These are phyloP conservation scores for Polyergus mexicanus DNA, from an alignment of 1,140 invertebrate genomes.

Conservation along the genomic window DNA sequence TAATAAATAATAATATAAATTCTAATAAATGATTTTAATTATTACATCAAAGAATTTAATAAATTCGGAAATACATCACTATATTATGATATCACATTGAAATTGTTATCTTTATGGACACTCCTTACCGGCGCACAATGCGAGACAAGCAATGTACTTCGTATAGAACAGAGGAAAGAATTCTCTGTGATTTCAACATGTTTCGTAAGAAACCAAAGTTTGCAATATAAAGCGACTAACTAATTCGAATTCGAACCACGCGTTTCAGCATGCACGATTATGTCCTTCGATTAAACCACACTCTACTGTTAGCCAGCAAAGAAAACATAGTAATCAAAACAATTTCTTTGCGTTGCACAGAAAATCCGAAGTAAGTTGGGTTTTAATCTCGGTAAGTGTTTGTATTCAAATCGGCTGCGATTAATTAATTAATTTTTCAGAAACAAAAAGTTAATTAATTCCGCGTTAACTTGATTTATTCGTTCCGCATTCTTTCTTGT, in stretches of 20 bases:
- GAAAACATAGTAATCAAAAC: not conserved
- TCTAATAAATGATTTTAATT: not conserved
- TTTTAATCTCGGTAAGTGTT: conserved; percentile 46
- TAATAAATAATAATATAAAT: not conserved
- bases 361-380: not conserved
- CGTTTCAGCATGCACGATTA: conserved; percentile 28
- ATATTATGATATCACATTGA: not conserved
- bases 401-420: conserved; percentile 11
- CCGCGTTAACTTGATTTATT: conserved; percentile 6
- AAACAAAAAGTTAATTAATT: conserved; percentile 31
- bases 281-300: conserved; percentile 47
- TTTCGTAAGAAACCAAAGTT: conserved; percentile 37
- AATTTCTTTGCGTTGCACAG: not conserved
- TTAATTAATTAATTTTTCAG: conserved; percentile 9
- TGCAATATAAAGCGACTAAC: conserved; percentile 44
- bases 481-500: conserved; percentile 19
- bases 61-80: no score
- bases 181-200: conserved; percentile 22
- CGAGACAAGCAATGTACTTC: conserved; percentile 40
- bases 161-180: not conserved
- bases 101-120: conserved; percentile 23
- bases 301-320: not conserved
- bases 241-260: conserved; percentile 72
- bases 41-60: not conserved
- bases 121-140: not conserved